Percentiles rank a stretch among this genome's conserved stretches.
These are phyloP conservation scores for Meriones psammophilus DNA, from an alignment of 2,797 vertebrate genomes.

Conservation along the genomic window DNA sequence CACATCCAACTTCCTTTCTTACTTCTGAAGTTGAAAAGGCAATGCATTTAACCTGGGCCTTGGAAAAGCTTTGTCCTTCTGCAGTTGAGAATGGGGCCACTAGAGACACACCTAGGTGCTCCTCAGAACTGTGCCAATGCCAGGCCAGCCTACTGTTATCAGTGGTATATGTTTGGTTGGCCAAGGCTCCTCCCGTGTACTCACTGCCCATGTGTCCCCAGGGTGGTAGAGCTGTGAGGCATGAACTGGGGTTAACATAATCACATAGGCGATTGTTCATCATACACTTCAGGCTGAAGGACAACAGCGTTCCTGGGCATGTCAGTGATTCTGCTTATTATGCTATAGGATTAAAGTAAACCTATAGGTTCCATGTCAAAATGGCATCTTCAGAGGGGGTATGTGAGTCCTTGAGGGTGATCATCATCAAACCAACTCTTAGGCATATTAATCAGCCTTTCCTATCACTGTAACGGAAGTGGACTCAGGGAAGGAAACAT, in stretches of 20 bases:
- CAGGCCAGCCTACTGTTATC: conserved; percentile 33
- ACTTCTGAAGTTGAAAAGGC: background rate
- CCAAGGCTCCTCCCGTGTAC: background rate
- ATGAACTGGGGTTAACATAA: background rate
- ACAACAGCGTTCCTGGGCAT: no score
- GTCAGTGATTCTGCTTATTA: background rate
- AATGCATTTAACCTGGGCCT: background rate
- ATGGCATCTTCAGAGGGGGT: background rate
- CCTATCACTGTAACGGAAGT: no score
- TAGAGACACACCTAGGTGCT: background rate
- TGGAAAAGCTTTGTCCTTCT: background rate
- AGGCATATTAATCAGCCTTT: background rate
- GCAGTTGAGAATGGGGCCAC: background rate
- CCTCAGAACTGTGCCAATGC: conserved; percentile 39
- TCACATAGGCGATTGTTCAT: background rate
- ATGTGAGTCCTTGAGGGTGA: background rate
- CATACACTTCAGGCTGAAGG: background rate
- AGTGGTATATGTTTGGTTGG: background rate
- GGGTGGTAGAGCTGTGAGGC: background rate
- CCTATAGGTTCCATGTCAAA: background rate
- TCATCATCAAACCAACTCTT: accelerated
- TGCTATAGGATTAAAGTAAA: accelerated
- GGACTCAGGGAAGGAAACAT: background rate
- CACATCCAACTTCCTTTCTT: background rate
- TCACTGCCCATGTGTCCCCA: background rate